Percentiles rank a stretch among this genome's conserved stretches.
These are phyloP conservation scores for Pogona vitticeps DNA, from an alignment of 2,113 vertebrate species.

Conservation along the genomic window DNA sequence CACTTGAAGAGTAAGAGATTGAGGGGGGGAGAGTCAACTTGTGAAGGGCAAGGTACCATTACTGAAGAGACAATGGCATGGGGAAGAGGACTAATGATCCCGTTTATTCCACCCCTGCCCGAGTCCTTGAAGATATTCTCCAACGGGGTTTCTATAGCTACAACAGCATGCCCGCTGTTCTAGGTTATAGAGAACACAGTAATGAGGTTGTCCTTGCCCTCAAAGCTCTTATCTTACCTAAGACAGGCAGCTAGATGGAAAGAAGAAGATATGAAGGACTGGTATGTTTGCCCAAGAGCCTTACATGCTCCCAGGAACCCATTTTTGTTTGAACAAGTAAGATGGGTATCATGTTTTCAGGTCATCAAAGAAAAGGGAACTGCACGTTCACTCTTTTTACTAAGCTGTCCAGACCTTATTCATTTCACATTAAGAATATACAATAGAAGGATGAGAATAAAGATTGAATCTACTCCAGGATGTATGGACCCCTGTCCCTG, in stretches of 20 bases:
- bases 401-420: not conserved
- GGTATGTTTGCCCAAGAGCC: not conserved
- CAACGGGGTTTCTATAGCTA: not conserved
- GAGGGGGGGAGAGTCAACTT: not conserved
- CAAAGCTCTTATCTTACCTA: not conserved
- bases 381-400: not conserved
- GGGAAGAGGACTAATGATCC: not conserved
- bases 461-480: not conserved
- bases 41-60: not conserved
- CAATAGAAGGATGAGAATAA: not conserved
- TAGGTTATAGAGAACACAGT: not conserved
- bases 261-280: too few relatives aligned
- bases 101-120: not conserved
- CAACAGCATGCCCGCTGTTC: not conserved
- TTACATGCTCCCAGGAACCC: too few relatives aligned
- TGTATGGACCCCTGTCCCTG: too few relatives aligned
- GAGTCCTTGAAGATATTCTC: too few relatives aligned
- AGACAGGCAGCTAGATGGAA: not conserved
- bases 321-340: not conserved
- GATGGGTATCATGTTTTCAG: not conserved
- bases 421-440: not conserved
- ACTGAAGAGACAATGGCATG: not conserved
- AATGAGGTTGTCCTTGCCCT: not conserved
- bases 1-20: conserved; percentile 73
- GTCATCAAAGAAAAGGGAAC: not conserved